These are phyloP conservation scores for Octomys mimax DNA, from an alignment of 2,797 vertebrate species.

Conservation along the genomic window DNA sequence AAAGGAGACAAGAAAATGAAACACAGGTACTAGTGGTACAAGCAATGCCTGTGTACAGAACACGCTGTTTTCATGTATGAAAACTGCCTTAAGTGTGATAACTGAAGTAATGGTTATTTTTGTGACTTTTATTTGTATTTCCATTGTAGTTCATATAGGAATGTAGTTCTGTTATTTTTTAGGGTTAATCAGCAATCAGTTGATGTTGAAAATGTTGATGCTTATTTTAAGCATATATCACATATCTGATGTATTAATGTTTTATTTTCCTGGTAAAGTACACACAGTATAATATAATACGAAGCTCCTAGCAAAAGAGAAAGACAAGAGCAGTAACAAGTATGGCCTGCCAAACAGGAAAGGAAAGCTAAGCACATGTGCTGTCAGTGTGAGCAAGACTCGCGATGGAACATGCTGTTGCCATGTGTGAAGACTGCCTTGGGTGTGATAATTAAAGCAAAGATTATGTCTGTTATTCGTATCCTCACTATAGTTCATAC, in stretches of 20 bases:
- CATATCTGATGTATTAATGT: neutral
- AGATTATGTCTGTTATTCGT: neutral
- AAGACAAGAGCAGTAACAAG: neutral
- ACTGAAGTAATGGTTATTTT: too few species aligned
- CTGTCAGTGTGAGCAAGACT: neutral
- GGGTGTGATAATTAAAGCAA: neutral
- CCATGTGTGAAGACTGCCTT: neutral
- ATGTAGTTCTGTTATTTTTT: neutral
- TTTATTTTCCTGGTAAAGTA: neutral
- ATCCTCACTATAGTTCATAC: neutral
- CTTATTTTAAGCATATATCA: neutral
- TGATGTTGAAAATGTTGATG: neutral
- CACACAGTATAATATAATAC: neutral
- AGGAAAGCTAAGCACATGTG: neutral
- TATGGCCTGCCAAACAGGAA: neutral
- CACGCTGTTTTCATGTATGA: neutral
- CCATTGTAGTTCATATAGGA: too few species aligned
- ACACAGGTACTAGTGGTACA: neutral
- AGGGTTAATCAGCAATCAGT: neutral
- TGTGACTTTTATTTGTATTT: too few species aligned
- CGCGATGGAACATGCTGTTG: neutral
- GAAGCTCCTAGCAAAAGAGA: neutral
- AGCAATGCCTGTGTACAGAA: neutral
- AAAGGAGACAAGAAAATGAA: neutral
- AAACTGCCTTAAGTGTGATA: too few species aligned